Evolutionary conservation across 2,113 vertebrate species (phyloP).

Genomic region (Aphyosemion australe): DNA sequence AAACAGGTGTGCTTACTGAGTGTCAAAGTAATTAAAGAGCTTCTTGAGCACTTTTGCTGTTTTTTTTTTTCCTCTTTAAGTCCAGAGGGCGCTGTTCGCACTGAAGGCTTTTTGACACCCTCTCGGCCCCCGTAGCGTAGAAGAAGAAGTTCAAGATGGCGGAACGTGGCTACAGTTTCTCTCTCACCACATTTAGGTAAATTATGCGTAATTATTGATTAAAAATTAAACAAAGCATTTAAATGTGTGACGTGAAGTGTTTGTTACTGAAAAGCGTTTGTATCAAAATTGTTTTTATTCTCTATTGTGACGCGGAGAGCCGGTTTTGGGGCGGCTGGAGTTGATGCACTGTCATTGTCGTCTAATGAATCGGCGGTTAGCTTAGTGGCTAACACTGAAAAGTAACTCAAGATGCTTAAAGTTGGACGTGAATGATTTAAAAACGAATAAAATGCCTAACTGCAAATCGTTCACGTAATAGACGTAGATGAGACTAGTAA

Average conservation of each 20-base stretch:
- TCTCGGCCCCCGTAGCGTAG: slow-evolving; percentile 1
- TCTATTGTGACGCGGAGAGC: rapidly evolving
- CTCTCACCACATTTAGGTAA: slow-evolving; percentile 97
- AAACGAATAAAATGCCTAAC: rapidly evolving
- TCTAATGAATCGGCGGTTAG: slow-evolving; percentile 65
- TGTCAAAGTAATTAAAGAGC: too few relatives aligned
- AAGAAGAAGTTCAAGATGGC: slow-evolving; percentile 86
- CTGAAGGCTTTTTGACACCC: background rate
- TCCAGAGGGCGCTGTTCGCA: slow-evolving; percentile 20
- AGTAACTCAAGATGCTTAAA: background rate
- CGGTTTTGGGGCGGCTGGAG: background rate
- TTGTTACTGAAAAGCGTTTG: rapidly evolving
- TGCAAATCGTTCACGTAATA: rapidly evolving
- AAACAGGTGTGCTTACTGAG: too few relatives aligned
- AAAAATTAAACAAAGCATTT: background rate
- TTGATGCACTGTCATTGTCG: slow-evolving; percentile 70
- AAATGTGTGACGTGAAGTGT: rapidly evolving
- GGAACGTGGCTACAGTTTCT: slow-evolving; percentile 96
- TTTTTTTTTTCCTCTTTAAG: too few relatives aligned
- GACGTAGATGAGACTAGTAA: rapidly evolving
- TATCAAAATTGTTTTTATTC: background rate
- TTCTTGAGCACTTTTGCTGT: too few relatives aligned
- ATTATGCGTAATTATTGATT: slow-evolving; percentile 31
- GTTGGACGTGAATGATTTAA: background rate
- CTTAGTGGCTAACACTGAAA: slow-evolving; percentile 30